Base-by-base conservation (phyloP, 2,113 vertebrate species). In the Hippocampus barbouri region DNA sequence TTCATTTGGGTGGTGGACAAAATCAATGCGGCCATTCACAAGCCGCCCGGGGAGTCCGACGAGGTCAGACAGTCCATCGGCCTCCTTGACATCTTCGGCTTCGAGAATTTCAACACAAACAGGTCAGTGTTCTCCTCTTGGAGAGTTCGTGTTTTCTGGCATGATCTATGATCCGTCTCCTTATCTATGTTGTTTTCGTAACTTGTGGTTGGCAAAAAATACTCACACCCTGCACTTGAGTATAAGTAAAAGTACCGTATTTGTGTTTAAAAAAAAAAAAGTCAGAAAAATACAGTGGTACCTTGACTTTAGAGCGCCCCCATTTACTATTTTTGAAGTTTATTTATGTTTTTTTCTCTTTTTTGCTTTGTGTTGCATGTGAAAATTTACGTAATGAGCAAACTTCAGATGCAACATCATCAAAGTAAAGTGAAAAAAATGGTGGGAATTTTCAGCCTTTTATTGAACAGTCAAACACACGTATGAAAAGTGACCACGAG, bases 101-200 rank as follows among this genome's bases (percentile, higher is more conserved):
- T 99, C 92, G 97, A 99, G 91, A 98, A 99, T 84, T 99, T 99
- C 80, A 89, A 72, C n/a, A 94, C 91, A 68, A 99, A 99, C 88
- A 99, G 97, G 97, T 98, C 86, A 8, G 66, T 18, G 3, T 63
- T 64, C 10, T 11, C 53, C 20, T 47, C n/a, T 25, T 43, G 6
- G 1, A 47, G 6, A 1, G 16, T 43, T 1, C 18, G 8, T 0
- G 18, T 47, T 6, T 38, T 8, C 0, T 61, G 47, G 5, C 25
- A 43, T 61, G 7, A 12, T 25, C 59, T 41, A 43, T 15, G 38
- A 64, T 14, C 34, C 9, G 9, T 8, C 27, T 63, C 34, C 27
- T 61, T 20, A 20, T 34, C 60, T 54, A 0, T 15, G 12, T 47
- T 49, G 1, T 25, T 57, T 57, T 57, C 10, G 23, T 4, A 57